phyloP scores from a whole-genome alignment of 1,140 invertebrate species.

The Pseudomyrmex sp. region DNA sequence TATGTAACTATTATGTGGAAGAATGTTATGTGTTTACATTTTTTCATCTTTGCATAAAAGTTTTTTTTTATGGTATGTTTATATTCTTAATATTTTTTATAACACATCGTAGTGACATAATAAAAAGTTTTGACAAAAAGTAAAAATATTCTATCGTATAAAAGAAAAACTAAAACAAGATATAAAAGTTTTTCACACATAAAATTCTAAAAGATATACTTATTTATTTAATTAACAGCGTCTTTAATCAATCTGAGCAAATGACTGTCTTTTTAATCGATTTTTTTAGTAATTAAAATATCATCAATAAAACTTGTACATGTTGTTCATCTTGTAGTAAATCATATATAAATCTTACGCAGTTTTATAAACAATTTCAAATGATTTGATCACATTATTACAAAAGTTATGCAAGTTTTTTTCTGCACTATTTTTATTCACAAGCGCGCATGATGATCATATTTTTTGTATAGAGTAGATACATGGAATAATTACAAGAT shows the following conservation, averaged over 20 bases:
- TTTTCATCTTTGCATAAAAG: conserved; percentile 31
- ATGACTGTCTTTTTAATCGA: not conserved
- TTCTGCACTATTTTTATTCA: conserved; percentile 54
- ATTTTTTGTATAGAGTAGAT: conserved; percentile 27
- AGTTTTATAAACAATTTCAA: conserved; percentile 36
- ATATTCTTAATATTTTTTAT: conserved; percentile 8
- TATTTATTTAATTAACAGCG: not conserved
- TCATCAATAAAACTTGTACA: not conserved
- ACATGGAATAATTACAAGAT: conserved; percentile 58
- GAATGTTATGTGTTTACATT: conserved; percentile 20
- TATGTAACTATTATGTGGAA: conserved; percentile 14
- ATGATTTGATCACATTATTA: conserved; percentile 39
- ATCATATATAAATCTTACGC: conserved; percentile 43
- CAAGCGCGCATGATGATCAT: conserved; percentile 50
- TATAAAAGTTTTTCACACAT: conserved; percentile 28
- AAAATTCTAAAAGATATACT: not conserved
- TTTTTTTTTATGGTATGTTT: not conserved
- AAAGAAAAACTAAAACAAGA: conserved; percentile 26
- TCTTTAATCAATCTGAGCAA: not conserved
- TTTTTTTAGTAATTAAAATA: conserved; percentile 14
- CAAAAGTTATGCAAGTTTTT: conserved; percentile 55
- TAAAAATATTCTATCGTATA: conserved; percentile 16
- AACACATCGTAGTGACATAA: not conserved
- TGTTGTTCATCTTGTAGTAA: conserved; percentile 40
- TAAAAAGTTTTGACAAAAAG: not conserved